Percentiles rank a stretch among this genome's conserved stretches.
phyloP scores from a whole-genome alignment of 2,888 invertebrate genomes.

The Dusona sp. region DNA sequence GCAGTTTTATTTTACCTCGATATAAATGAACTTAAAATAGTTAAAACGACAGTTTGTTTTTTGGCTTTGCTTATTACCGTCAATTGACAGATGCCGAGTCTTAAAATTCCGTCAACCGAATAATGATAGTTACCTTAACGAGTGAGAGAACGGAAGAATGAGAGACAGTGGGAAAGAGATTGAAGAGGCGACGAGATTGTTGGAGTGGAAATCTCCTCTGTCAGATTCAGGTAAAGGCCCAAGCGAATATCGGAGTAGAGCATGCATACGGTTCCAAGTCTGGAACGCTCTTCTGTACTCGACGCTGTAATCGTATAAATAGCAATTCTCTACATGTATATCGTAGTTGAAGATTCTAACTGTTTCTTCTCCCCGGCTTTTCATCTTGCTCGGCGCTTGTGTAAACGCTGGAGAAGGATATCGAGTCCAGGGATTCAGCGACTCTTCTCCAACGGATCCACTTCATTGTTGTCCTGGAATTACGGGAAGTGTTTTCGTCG shows the following conservation, averaged over 20 bases:
- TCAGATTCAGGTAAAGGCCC: constrained; percentile 47
- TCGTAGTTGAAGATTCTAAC: constrained; percentile 24
- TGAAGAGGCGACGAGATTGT: constrained; percentile 6
- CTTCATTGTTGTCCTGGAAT: constrained; percentile 70
- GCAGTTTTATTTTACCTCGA: too few relatives aligned
- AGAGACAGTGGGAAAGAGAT: neutral
- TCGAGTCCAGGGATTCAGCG: constrained; percentile 56
- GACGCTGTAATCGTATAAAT: constrained; percentile 21
- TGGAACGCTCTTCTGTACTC: constrained; percentile 9
- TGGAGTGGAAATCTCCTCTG: constrained; percentile 21
- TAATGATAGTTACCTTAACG: neutral
- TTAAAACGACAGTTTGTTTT: neutral
- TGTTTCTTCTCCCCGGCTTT: constrained; percentile 24
- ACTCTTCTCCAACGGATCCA: constrained; percentile 60
- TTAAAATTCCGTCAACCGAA: neutral
- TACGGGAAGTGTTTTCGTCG: constrained; percentile 58
- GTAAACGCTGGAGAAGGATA: constrained; percentile 36
- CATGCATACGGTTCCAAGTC: constrained; percentile 34
- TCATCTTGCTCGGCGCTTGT: constrained; percentile 21
- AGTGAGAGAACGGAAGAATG: neutral
- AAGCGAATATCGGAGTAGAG: constrained; percentile 42
- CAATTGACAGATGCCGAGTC: neutral
- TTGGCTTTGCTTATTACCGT: neutral
- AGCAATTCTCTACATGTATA: constrained; percentile 12
- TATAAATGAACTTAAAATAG: too few relatives aligned